Conservation (phyloP, 2,113 vertebrate species). For the Xenopus borealis region DNA sequence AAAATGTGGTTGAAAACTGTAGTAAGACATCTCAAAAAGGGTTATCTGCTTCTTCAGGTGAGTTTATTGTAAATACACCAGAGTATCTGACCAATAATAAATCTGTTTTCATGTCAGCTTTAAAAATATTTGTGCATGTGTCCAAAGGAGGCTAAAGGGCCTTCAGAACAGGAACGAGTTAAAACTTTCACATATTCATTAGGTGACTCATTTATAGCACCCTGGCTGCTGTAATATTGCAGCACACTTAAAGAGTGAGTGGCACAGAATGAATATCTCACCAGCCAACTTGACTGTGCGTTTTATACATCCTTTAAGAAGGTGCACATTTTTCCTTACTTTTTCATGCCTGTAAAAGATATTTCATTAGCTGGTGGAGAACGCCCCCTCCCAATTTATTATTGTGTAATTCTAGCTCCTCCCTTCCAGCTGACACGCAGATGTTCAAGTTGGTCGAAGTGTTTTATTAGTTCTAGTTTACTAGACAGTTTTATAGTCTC, state of each 20-base stretch:
- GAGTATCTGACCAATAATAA: too few species aligned
- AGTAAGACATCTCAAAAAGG: too few species aligned
- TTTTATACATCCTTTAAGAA: conserved; percentile 14
- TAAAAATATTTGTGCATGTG: too few species aligned
- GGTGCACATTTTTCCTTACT: neutral
- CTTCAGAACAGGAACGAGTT: neutral
- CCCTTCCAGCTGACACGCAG: conserved; percentile 48
- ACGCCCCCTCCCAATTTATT: conserved; percentile 46
- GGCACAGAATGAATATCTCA: neutral
- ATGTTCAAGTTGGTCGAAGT: conserved; percentile 49
- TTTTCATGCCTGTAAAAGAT: conserved; percentile 17
- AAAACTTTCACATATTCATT: neutral
- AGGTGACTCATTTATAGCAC: neutral
- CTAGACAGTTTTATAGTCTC: conserved; percentile 47
- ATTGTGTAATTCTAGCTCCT: conserved; percentile 50
- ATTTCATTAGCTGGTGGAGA: conserved; percentile 16
- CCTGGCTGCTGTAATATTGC: neutral
- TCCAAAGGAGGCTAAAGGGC: neutral
- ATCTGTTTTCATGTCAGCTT: too few species aligned
- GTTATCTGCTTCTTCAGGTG: too few species aligned
- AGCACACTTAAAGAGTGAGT: neutral
- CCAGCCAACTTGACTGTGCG: neutral
- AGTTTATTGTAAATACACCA: too few species aligned
- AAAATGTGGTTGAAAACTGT: too few species aligned
- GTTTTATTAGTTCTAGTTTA: conserved; percentile 50